Percentiles rank a stretch among this genome's conserved stretches.
These are phyloP conservation scores for Megathymus violae DNA, from an alignment of 1,140 invertebrate species.

Conservation along the genomic window DNA sequence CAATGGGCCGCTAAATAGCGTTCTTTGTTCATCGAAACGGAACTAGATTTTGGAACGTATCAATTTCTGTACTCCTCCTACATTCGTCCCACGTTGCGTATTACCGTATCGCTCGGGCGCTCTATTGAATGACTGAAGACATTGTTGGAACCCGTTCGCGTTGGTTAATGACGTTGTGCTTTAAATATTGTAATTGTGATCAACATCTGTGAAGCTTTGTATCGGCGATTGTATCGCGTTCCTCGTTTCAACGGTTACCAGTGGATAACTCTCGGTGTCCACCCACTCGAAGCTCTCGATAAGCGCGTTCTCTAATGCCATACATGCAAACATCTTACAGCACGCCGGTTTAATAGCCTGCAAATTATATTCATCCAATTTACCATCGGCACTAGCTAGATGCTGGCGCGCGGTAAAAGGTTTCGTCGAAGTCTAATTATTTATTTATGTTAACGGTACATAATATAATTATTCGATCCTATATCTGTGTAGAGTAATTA, in stretches of 20 bases:
- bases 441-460: slow-evolving; percentile 7
- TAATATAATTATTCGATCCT: slow-evolving; percentile 9
- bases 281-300: slow-evolving; percentile 52
- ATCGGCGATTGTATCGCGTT: slow-evolving; percentile 43
- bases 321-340: slow-evolving; percentile 46
- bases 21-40: slow-evolving; percentile 48
- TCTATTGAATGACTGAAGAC: slow-evolving; percentile 21
- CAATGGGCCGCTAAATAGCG: slow-evolving; percentile 55
- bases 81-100: slow-evolving; percentile 31
- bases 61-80: slow-evolving; percentile 60
- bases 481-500: no score
- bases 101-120: slow-evolving; percentile 7
- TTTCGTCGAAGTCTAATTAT: neutral
- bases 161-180: slow-evolving; percentile 36
- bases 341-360: slow-evolving; percentile 42
- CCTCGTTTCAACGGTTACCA: slow-evolving; percentile 38
- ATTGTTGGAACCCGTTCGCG: slow-evolving; percentile 38
- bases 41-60: slow-evolving; percentile 54
- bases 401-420: slow-evolving; percentile 13
- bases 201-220: slow-evolving; percentile 41
- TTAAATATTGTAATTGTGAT: slow-evolving; percentile 50
- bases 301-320: slow-evolving; percentile 36
- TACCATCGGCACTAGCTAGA: slow-evolving; percentile 20
- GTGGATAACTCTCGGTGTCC: slow-evolving; percentile 51
- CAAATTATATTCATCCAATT: slow-evolving; percentile 41